A percentile compares a stretch with the other conserved stretches of the same genome.
These are phyloP conservation scores for Hydrotaea cyrtoneurina DNA, from an alignment of 2,888 invertebrate species.

Conservation along the genomic window DNA sequence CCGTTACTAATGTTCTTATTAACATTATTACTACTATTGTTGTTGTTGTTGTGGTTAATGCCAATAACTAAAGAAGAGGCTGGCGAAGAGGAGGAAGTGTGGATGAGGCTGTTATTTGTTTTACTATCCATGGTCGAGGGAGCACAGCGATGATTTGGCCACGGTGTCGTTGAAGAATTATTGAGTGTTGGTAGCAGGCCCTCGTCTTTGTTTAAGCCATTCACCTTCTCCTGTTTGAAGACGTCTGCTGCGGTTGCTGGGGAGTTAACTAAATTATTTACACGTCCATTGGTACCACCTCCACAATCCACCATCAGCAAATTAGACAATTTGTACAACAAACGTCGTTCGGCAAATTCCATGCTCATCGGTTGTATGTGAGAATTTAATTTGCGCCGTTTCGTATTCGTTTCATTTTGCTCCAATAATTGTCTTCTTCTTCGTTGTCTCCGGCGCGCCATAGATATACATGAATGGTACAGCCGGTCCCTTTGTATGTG, in stretches of 20 bases:
- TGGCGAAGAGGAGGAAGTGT: slow-evolving; percentile 49
- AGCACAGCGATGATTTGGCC: slow-evolving; percentile 69
- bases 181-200: neutral
- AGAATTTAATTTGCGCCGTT: slow-evolving; percentile 70
- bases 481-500: slow-evolving; percentile 54
- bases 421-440: slow-evolving; percentile 70
- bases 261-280: slow-evolving; percentile 57
- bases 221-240: slow-evolving; percentile 73
- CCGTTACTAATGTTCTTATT: slow-evolving; percentile 73
- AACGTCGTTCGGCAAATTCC: slow-evolving; percentile 71
- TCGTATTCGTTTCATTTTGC: slow-evolving; percentile 70
- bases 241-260: slow-evolving; percentile 36
- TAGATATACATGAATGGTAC: slow-evolving; percentile 61
- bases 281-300: slow-evolving; percentile 56
- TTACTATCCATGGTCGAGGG: slow-evolving; percentile 70
- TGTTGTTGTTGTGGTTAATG: slow-evolving; percentile 63
- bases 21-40: slow-evolving; percentile 70
- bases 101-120: slow-evolving; percentile 72
- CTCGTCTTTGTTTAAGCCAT: slow-evolving; percentile 67
- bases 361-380: slow-evolving; percentile 55
- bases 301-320: slow-evolving; percentile 63
- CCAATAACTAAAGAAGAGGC: slow-evolving; percentile 32
- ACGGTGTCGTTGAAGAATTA: slow-evolving; percentile 21
- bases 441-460: slow-evolving; percentile 53
- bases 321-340: slow-evolving; percentile 74